phyloP scores from a whole-genome alignment of 1,140 invertebrate species.

The Calycopis cecrops region DNA sequence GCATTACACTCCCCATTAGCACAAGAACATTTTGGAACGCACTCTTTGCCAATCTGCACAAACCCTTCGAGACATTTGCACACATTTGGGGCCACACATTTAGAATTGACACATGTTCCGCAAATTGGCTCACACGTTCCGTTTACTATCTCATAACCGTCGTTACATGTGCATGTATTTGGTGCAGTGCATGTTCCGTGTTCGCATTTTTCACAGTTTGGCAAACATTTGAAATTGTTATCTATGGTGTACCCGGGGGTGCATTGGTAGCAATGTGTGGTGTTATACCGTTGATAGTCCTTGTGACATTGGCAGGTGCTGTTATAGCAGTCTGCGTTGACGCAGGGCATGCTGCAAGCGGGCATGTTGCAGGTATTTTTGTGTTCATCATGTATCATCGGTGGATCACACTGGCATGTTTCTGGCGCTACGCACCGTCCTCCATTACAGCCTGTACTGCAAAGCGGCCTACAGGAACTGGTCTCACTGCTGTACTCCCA shows the following conservation, averaged over 20 bases:
- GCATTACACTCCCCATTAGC: constrained; percentile 21
- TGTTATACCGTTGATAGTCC: constrained; percentile 42
- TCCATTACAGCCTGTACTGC: constrained; percentile 74
- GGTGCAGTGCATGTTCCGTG: constrained; percentile 40
- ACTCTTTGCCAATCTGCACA: constrained; percentile 25
- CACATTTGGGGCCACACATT: constrained; percentile 68
- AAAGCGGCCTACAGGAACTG: constrained; percentile 68
- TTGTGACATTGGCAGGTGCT: constrained; percentile 69
- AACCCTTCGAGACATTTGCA: constrained; percentile 35
- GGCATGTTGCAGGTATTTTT: constrained; percentile 58
- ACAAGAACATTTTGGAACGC: constrained; percentile 21
- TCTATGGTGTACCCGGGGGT: constrained; percentile 30
- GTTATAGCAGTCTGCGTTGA: constrained; percentile 65
- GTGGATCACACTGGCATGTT: constrained; percentile 69
- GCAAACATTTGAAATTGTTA: constrained; percentile 45
- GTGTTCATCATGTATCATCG: constrained; percentile 29
- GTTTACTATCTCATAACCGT: constrained; percentile 30
- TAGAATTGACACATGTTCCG: constrained; percentile 53
- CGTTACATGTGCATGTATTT: constrained; percentile 30
- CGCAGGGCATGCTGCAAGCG: constrained; percentile 66
- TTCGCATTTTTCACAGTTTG: constrained; percentile 52
- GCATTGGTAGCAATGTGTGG: constrained; percentile 45
- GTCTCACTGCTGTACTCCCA: constrained; percentile 35
- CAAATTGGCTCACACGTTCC: constrained; percentile 63
- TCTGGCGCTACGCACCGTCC: constrained; percentile 75